phyloP scores from a whole-genome alignment of 2,888 invertebrate species.

The Diaphora mendica region DNA sequence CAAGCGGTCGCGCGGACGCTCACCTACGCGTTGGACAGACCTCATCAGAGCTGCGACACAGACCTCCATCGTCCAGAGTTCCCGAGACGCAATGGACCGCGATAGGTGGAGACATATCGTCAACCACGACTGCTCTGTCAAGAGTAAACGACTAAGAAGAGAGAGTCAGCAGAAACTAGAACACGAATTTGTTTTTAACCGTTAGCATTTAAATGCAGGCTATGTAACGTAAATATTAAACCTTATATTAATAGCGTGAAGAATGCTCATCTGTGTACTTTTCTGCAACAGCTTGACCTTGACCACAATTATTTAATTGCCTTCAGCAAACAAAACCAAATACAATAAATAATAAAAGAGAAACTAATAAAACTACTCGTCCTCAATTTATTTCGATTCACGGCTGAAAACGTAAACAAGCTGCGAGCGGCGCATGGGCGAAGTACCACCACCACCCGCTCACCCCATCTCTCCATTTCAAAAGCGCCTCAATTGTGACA shows the following conservation, averaged over 20 bases:
- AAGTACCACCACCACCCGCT: constrained; percentile 31
- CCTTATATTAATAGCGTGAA: background rate
- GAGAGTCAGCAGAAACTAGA: no score
- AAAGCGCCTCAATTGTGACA: constrained; percentile 74
- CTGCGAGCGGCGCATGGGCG: constrained; percentile 58
- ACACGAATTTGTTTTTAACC: background rate
- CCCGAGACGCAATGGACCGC: no score
- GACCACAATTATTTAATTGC: constrained; percentile 46
- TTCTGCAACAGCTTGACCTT: background rate
- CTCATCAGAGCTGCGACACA: no score
- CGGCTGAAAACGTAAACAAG: constrained; percentile 74
- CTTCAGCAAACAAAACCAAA: constrained; percentile 44
- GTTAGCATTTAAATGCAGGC: background rate
- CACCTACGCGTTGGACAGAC: no score
- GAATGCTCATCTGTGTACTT: no score
- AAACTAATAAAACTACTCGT: constrained; percentile 75
- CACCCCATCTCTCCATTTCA: constrained; percentile 41
- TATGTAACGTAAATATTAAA: background rate
- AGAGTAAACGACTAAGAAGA: no score
- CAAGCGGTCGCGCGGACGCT: no score
- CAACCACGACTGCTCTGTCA: no score
- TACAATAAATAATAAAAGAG: constrained; percentile 72
- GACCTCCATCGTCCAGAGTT: no score
- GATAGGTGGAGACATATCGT: no score
- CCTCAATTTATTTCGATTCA: constrained; percentile 68